Evolutionary conservation across 2,113 vertebrate species (phyloP), one percentile per base, ranked within the genome.

Genomic region (Gopherus evgoodei): DNA sequence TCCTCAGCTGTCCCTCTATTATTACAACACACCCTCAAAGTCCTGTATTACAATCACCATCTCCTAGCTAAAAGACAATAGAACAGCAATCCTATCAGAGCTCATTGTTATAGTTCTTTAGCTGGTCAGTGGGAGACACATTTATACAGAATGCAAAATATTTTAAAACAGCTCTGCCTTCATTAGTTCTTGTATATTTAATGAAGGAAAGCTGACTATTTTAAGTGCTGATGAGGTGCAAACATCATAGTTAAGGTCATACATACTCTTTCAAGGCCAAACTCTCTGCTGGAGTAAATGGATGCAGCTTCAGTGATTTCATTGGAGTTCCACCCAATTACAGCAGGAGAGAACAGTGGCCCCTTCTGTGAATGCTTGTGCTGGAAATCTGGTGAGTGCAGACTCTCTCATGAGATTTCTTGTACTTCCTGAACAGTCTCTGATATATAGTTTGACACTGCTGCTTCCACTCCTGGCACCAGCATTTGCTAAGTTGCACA

Each of bases 341-440:
- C 49, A 25, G 49, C 4, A 44, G 57, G 22, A 50, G 50, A 81
- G 47, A 92, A 84, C 24, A 62, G 84, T 29, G 75, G 69, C 3
- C 7, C 31, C 78, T 16, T 25, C 3, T 7, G 11, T 7, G 22
- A 80, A 14, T 11, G 44, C 29, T 56, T 56, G 13, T 12, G 42
- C 49, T 1, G 57, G 86, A 92, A 93, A 91, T 24, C 44, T 49
- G 86, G 35, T 31, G 80, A 88, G 11, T 85, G 4, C 49, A 53
- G 35, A 50, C 47, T 79, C 65, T 38, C 65, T 38, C 16, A 52
- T 22, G 72, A 38, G 25, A 78, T 72, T 38, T 69, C 16, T 86
- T 49, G 24, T 11, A 72, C 5, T 59, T 56, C 13, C 85, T 83
- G 69, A 83, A 62, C 42, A 0, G 0, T 7, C 21, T 84, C 47